Conservation (phyloP, 1,140 invertebrate genomes). For the Macrotrachela quadricornifera region DNA sequence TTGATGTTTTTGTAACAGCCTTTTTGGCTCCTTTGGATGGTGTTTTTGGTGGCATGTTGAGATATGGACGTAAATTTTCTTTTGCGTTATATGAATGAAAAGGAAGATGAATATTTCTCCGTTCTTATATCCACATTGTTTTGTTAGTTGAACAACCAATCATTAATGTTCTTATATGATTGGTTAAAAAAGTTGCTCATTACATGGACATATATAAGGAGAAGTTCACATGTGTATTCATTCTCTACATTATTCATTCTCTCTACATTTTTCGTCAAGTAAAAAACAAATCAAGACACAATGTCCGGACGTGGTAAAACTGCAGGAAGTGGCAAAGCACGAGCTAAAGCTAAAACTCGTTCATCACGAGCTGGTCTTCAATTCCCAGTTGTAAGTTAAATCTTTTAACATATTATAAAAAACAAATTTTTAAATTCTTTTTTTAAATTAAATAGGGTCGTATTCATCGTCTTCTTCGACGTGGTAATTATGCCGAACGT, state of each 20-base stretch:
- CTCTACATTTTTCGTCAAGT: not conserved
- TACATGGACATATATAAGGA: not conserved
- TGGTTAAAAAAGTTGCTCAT: not conserved
- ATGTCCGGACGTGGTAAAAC: constrained; percentile 9
- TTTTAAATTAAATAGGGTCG: too few relatives aligned
- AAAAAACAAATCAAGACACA: not conserved
- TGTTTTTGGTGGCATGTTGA: constrained; percentile 7
- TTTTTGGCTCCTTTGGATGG: constrained; percentile 12
- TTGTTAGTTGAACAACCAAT: not conserved
- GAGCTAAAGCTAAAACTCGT: constrained; percentile 20
- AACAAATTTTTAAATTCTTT: too few relatives aligned
- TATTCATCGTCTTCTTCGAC: constrained; percentile 24
- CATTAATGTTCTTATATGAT: not conserved
- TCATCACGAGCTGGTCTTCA: constrained; percentile 27
- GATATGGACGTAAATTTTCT: not conserved
- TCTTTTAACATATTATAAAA: too few relatives aligned
- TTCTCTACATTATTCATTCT: not conserved
- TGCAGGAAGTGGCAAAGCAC: constrained; percentile 1
- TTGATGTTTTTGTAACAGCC: constrained; percentile 11
- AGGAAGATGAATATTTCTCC: not conserved
- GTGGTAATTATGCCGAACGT: constrained; percentile 23
- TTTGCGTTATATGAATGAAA: not conserved
- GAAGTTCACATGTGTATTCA: not conserved
- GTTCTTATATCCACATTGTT: not conserved
- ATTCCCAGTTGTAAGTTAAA: constrained; percentile 28